These are phyloP conservation scores for Bovichtus diacanthus DNA, from an alignment of 2,797 vertebrate species.

Conservation along the genomic window DNA sequence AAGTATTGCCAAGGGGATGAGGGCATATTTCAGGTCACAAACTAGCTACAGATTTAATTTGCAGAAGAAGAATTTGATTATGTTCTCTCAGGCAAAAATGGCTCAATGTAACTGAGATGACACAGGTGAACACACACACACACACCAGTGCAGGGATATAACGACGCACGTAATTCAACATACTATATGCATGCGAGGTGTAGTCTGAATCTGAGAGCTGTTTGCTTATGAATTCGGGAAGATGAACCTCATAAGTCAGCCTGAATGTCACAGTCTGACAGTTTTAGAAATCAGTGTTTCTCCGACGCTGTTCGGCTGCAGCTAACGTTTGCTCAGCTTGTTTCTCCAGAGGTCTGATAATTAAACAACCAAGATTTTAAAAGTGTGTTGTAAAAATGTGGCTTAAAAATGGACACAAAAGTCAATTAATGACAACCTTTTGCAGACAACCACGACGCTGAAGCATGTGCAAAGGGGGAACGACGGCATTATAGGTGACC, in stretches of 20 bases:
- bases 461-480: no score
- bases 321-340: no score
- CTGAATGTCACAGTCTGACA: not conserved
- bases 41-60: slow-evolving; percentile 79
- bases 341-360: no score
- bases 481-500: no score
- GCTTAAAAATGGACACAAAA: no score
- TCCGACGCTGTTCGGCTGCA: no score
- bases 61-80: slow-evolving; percentile 78
- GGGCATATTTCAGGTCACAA: slow-evolving; percentile 79
- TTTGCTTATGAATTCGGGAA: no score
- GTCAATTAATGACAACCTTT: no score
- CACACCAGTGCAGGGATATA: not conserved
- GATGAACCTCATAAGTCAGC: not conserved
- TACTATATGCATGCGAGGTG: not conserved
- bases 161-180: slow-evolving; percentile 5
- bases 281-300: not conserved
- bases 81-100: slow-evolving; percentile 59
- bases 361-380: no score
- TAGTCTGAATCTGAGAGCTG: not conserved
- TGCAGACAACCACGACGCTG: no score
- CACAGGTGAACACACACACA: slow-evolving; percentile 49
- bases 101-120: slow-evolving; percentile 53
- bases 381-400: no score
- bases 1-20: slow-evolving; percentile 61